These are phyloP conservation scores for Aphelocoma californica DNA, from an alignment of 2,797 vertebrate species.

Conservation along the genomic window DNA sequence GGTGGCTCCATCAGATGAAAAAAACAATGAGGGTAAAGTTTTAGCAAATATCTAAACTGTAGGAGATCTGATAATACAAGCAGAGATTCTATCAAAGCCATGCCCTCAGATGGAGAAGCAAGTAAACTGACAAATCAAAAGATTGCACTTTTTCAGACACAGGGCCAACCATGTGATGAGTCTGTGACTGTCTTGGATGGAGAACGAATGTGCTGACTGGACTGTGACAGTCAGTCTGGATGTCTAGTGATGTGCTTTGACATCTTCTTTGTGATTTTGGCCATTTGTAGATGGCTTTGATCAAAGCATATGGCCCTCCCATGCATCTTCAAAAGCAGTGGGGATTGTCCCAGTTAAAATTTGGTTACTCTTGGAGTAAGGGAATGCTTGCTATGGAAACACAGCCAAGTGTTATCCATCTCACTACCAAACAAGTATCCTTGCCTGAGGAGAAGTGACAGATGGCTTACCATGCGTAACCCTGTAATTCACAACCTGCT, in stretches of 20 bases:
- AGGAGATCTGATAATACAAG: not conserved
- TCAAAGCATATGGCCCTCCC: slow-evolving; percentile 25
- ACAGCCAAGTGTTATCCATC: slow-evolving; percentile 31
- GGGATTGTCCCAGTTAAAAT: not conserved
- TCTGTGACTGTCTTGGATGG: not conserved
- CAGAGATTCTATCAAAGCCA: not conserved
- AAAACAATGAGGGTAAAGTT: not conserved
- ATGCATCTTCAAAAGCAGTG: not conserved
- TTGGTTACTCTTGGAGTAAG: slow-evolving; percentile 17
- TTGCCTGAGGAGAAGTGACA: slow-evolving; percentile 45
- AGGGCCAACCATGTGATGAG: not conserved
- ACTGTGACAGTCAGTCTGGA: slow-evolving; percentile 46
- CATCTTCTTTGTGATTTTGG: slow-evolving; percentile 54
- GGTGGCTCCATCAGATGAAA: not conserved
- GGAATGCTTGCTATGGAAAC: slow-evolving; percentile 17
- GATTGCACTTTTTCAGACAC: not conserved
- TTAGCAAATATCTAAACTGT: not conserved
- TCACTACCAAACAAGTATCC: slow-evolving; percentile 14
- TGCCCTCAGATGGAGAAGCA: not conserved
- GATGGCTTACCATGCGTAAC: slow-evolving; percentile 57
- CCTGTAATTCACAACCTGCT: slow-evolving; percentile 59
- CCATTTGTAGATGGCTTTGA: slow-evolving; percentile 35
- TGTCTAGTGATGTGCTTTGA: slow-evolving; percentile 40
- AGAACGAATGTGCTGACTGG: slow-evolving; percentile 38
- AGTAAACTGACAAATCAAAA: not conserved